Conservation (phyloP, 2,888 invertebrate genomes). For the Sicus ferrugineus region DNA sequence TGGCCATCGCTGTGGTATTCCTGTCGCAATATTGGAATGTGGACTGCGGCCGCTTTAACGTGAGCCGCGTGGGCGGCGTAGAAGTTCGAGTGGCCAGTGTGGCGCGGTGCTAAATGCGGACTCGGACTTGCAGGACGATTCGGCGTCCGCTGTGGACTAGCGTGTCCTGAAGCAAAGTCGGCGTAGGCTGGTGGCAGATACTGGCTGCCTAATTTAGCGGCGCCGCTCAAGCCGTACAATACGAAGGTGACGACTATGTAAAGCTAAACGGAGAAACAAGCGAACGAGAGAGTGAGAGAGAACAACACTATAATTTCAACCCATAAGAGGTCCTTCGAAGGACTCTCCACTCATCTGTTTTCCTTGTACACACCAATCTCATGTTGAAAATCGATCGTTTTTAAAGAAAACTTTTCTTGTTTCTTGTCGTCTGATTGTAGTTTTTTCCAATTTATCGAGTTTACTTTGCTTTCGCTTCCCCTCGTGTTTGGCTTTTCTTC, state of each 20-base stretch:
- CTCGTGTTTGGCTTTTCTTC: neutral
- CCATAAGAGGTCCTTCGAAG: neutral
- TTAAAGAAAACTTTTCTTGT: neutral
- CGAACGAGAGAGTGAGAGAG: too few species aligned
- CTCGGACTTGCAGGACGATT: constrained; percentile 44
- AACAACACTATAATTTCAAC: too few species aligned
- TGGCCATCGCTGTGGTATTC: constrained; percentile 70
- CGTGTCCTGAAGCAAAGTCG: constrained; percentile 36
- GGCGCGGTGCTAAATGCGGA: constrained; percentile 33
- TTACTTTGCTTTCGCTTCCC: neutral
- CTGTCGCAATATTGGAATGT: constrained; percentile 70
- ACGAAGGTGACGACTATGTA: constrained; percentile 37
- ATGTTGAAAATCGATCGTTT: constrained; percentile 7
- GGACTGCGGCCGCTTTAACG: constrained; percentile 53
- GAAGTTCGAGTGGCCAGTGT: constrained; percentile 27
- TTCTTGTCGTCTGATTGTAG: neutral
- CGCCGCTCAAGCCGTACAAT: constrained; percentile 47
- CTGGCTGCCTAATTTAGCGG: constrained; percentile 52
- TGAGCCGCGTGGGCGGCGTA: constrained; percentile 28
- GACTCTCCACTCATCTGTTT: too few species aligned
- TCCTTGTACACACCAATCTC: constrained; percentile 23
- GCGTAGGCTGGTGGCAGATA: constrained; percentile 55
- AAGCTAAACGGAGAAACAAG: neutral
- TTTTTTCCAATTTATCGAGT: neutral
- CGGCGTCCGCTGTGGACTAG: too few species aligned